Base-by-base conservation (phyloP, 1,140 invertebrate species). In the Ceratosolen fusciceps region DNA sequence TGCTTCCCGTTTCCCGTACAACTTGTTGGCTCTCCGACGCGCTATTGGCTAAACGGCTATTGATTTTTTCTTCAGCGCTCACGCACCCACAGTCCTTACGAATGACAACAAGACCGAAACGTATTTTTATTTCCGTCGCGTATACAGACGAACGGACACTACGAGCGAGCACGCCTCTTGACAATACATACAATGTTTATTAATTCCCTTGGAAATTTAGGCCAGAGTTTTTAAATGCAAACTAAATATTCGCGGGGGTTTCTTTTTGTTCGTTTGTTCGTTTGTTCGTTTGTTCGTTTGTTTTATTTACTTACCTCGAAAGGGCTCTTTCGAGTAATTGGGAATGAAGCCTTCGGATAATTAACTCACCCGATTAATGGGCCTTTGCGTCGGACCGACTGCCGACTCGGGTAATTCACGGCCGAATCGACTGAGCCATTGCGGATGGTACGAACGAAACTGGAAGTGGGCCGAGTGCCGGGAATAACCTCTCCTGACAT, bases 11-110 rank as follows among this genome's bases (percentile, higher is more conserved):
- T 14, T 21, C 16, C 39, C 72, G 62, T 84, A 81, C 83, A 85
- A 86, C 85, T 85, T 86, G 84, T 84, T 86, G 86, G 82, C 82
- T 82, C 77, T 43, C 29, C 14, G 0, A 24, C 7, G 9, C 12
- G 34, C 9, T 26, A 78, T 77, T 58, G 52, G 54, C 54, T 21
- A 31, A 72, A 58, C 70, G 16, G 19, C 24, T 79, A 79, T 79
- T 79, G 77, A 79, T 79, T 79, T 79, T 79, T 70, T 16, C 31
- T n/a, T 31, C 31, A 2, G 24, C 47, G 54, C 43, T 43, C 16
- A 54, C 24, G 49, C 16, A 37, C n/a, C 26, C 31, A 37, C 37
- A 19, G 14, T 70, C 52, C 9, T 56, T 73, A 3, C n/a, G 19
- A 75, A 70, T 24, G 29, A 58, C 24, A 73, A 37, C n/a, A 34